Evolutionary conservation across 2,888 invertebrate species (phyloP), one percentile per base, ranked within the genome.

Genomic region (Meteorus cinctellus): DNA sequence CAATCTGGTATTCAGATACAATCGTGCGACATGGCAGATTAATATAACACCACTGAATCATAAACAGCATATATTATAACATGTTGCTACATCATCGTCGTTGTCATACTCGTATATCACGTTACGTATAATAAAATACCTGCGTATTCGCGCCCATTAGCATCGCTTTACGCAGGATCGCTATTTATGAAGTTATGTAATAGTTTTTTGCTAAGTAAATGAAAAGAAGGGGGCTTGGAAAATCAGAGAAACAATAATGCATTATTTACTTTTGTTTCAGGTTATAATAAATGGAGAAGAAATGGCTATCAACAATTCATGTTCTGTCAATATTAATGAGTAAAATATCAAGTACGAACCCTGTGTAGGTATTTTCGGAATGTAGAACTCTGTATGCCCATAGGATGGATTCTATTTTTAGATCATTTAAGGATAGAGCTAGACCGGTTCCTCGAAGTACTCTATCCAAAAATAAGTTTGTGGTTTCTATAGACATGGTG

Each of bases 161-260:
- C 36, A 45, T 62, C 14, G 45, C 62, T 48, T 63, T 48, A 72
- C 63, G 29, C 45, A 45, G 60, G 31, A 41, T 72, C 29, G 70
- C 24, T 60, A 27, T 27, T 34, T 4, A 55, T 55, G 10, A 14
- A 19, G 59, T 72, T 72, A 72, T 48, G 63, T 72, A 72, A 72
- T 31, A 48, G 10, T 27, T 63, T 63, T 63, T 27, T 41, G n/a
- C 36, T 36, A 6, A 63, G 27, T 24, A 36, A 34, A 34, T 63
- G 14, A 14, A 72, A 48, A 63, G 55, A 73, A 76, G n/a, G 6
- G n/a, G 6, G 8, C 5, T 6, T 6, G n/a, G 4, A 8, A 48
- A 65, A 24, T 68, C 12, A 27, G 45, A 41, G 31, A 19, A 19
- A n/a, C 19, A 55, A 19, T 55, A 19, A 8, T 24, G 19, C 2